Percentiles rank a stretch among this genome's conserved stretches.
phyloP scores from a whole-genome alignment of 2,797 vertebrate genomes.

The Aythya fuligula region DNA sequence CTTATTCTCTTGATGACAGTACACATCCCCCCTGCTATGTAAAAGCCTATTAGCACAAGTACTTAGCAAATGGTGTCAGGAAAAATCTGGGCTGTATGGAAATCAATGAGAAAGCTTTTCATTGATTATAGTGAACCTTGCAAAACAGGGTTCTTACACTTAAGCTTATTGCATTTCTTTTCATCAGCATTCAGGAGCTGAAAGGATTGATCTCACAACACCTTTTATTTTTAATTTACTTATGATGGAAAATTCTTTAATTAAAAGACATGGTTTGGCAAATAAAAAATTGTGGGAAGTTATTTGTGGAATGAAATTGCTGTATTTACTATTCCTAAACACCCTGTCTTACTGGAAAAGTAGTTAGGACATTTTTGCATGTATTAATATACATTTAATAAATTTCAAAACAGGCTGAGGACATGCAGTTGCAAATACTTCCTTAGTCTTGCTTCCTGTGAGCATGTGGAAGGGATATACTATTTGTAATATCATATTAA shows the following conservation, averaged over 20 bases:
- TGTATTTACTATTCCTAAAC: background rate
- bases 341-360: background rate
- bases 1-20: background rate
- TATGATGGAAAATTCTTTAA: constrained; percentile 1
- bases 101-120: constrained; percentile 36
- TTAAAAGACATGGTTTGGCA: background rate
- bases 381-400: background rate
- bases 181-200: background rate
- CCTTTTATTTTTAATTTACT: constrained; percentile 11
- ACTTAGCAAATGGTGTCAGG: background rate
- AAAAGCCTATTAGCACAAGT: background rate
- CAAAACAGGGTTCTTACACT: constrained; percentile 4
- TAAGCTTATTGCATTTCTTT: background rate
- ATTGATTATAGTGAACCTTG: background rate
- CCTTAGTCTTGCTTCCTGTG: background rate
- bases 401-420: background rate
- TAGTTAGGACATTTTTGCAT: background rate
- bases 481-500: background rate
- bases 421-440: background rate
- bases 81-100: background rate
- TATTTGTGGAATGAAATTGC: background rate
- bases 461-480: background rate
- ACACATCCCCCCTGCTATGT: background rate
- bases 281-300: background rate
- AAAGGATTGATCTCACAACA: background rate